A percentile compares a stretch with the other conserved stretches of the same genome.
Evolutionary conservation across 2,113 vertebrate genomes (phyloP).

Genomic region (Dicaeum eximium): DNA sequence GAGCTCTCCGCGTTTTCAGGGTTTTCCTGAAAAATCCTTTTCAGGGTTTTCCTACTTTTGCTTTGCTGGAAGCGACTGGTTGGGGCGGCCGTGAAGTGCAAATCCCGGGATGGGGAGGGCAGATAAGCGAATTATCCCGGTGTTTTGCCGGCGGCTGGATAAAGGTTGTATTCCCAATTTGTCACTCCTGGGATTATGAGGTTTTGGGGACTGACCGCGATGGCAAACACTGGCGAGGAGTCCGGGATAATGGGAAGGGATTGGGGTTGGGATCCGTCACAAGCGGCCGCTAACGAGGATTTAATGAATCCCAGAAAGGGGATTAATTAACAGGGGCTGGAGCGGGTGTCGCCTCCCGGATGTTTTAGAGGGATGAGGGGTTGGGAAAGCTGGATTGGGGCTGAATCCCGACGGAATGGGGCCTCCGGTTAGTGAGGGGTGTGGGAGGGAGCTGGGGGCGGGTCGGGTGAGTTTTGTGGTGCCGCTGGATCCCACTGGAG

Average conservation of each 20-base stretch:
- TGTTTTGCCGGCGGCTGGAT: not conserved
- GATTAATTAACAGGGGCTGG: not conserved
- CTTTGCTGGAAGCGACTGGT: not conserved
- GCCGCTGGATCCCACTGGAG: accelerated
- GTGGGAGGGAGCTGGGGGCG: too few relatives aligned
- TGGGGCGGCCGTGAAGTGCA: not conserved
- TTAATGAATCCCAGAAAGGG: not conserved
- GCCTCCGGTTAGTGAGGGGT: not conserved
- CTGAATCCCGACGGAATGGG: accelerated
- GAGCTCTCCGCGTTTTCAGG: not conserved
- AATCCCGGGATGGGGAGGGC: not conserved
- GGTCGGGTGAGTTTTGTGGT: not conserved
- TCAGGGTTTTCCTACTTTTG: not conserved
- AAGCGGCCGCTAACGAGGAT: not conserved
- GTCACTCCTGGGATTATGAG: not conserved
- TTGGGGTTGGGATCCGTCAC: not conserved
- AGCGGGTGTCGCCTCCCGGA: not conserved
- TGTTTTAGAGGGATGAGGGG: not conserved
- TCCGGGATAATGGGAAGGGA: not conserved
- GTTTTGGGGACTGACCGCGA: not conserved
- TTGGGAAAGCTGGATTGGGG: not conserved
- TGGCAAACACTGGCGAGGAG: not conserved
- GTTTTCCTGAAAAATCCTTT: not conserved
- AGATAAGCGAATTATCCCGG: not conserved
- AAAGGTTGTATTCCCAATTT: not conserved